Conservation (phyloP, 2,113 vertebrate genomes). For the Chascanopsetta lugubris region DNA sequence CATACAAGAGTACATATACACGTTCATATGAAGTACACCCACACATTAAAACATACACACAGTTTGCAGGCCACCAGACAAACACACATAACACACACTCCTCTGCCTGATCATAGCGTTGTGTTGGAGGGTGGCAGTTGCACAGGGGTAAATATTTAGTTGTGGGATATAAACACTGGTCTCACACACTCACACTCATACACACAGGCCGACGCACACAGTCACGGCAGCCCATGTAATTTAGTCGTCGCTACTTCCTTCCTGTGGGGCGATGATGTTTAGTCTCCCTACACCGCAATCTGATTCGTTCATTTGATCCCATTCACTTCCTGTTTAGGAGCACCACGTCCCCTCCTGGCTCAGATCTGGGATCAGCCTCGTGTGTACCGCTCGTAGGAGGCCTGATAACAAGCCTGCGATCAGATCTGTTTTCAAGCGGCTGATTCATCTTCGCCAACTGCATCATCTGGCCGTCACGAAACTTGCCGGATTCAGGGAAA, state of each 20-base stretch:
- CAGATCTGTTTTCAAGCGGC: slow-evolving; percentile 26
- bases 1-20: not conserved
- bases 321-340: slow-evolving; percentile 66
- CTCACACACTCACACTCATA: slow-evolving; percentile 26
- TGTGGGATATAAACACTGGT: slow-evolving; percentile 74
- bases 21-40: slow-evolving; percentile 26
- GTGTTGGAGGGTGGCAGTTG: slow-evolving; percentile 63
- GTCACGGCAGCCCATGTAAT: slow-evolving; percentile 60
- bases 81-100: slow-evolving; percentile 51
- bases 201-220: slow-evolving; percentile 23
- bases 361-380: slow-evolving; percentile 58
- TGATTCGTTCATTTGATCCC: slow-evolving; percentile 73
- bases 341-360: slow-evolving; percentile 20
- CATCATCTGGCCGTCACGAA: slow-evolving; percentile 23
- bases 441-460: slow-evolving; percentile 52
- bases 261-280: slow-evolving; percentile 81
- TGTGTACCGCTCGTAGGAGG: slow-evolving; percentile 41
- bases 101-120: slow-evolving; percentile 64
- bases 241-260: slow-evolving; percentile 77
- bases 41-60: slow-evolving; percentile 39
- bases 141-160: slow-evolving; percentile 77
- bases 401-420: slow-evolving; percentile 45
- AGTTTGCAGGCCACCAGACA: slow-evolving; percentile 49
- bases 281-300: slow-evolving; percentile 74
- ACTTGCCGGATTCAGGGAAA: slow-evolving; percentile 8